Conservation (phyloP, 2,113 vertebrate genomes). For the Heterocephalus glaber region DNA sequence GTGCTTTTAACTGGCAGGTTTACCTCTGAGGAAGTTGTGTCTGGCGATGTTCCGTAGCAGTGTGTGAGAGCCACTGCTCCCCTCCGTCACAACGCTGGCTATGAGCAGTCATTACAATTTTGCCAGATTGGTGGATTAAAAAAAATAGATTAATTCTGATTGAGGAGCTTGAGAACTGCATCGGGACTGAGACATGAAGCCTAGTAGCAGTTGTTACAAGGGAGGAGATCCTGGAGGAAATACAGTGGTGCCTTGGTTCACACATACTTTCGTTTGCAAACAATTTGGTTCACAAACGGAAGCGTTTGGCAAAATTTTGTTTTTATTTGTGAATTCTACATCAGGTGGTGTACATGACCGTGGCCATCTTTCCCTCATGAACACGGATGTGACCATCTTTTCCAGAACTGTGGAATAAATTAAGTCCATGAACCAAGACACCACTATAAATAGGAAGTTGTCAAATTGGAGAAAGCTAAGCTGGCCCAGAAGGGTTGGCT, state of each 20-base stretch:
- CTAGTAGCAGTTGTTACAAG: neutral
- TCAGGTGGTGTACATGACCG: neutral
- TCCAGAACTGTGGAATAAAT: neutral
- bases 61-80: neutral
- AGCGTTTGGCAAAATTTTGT: neutral
- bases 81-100: neutral
- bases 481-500: neutral
- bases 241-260: neutral
- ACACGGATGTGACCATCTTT: neutral
- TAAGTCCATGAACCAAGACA: neutral
- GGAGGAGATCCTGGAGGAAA: neutral
- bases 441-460: neutral
- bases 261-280: neutral
- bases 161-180: neutral
- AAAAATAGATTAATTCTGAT: neutral
- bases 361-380: neutral
- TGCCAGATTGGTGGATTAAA: neutral
- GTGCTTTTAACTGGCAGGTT: neutral
- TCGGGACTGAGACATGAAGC: neutral
- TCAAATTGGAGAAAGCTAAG: neutral
- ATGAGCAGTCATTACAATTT: neutral
- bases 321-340: neutral
- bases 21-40: neutral
- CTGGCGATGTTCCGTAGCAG: neutral
- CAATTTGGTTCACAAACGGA: neutral